Conservation (phyloP, 2,113 vertebrate genomes). For the Nycticryphes semicollaris region DNA sequence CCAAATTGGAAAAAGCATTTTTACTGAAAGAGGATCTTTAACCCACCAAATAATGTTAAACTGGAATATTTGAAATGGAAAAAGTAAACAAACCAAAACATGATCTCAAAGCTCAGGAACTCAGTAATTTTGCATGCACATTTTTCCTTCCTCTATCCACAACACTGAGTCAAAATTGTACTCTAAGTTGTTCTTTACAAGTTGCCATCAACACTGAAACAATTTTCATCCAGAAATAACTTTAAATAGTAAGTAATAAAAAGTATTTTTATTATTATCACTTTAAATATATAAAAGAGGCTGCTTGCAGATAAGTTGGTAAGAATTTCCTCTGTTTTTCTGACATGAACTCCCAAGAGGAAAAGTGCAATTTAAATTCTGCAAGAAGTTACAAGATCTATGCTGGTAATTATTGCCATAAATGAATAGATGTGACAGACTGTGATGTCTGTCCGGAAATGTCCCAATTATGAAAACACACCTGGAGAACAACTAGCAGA, state of each 20-base stretch:
- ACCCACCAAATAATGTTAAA: not conserved
- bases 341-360: not conserved
- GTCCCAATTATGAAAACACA: not conserved
- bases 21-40: not conserved
- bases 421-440: not conserved
- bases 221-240: not conserved
- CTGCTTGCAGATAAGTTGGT: not conserved
- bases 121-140: not conserved
- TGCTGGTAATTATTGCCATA: not conserved
- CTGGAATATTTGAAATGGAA: not conserved
- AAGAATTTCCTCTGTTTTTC: not conserved
- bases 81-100: not conserved
- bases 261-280: no score
- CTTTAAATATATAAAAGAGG: not conserved
- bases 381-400: not conserved
- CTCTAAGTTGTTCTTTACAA: not conserved
- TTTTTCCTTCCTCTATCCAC: not conserved
- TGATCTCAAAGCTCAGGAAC: not conserved
- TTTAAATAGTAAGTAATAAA: not conserved
- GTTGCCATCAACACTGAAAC: not conserved
- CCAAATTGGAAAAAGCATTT: not conserved
- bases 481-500: not conserved
- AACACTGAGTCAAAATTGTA: not conserved
- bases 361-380: not conserved
- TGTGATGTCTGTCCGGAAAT: not conserved